These are phyloP conservation scores for Heterohyrax brucei DNA, from an alignment of 2,797 vertebrate species.

Conservation along the genomic window DNA sequence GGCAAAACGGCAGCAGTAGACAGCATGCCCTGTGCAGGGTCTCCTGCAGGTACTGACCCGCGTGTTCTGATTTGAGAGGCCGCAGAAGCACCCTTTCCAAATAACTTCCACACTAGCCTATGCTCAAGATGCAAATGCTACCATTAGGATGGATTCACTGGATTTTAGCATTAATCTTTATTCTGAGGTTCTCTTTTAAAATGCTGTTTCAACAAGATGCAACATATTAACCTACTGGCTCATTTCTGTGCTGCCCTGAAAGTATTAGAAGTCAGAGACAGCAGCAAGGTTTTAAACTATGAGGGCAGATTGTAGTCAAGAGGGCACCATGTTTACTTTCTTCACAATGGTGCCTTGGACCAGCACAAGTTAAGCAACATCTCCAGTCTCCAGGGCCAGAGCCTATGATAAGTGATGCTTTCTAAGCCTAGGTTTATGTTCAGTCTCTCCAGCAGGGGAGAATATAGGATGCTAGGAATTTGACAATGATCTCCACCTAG, in stretches of 20 bases:
- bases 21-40: background rate
- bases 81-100: background rate
- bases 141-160: background rate
- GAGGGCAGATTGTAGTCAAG: background rate
- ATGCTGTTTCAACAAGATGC: background rate
- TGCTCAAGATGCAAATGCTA: background rate
- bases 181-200: constrained; percentile 37
- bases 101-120: background rate
- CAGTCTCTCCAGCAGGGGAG: background rate
- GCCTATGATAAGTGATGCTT: background rate
- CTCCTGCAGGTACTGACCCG: background rate
- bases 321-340: background rate
- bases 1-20: background rate
- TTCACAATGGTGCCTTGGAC: background rate
- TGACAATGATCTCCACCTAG: background rate
- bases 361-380: background rate
- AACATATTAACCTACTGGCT: constrained; percentile 19
- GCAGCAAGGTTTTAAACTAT: background rate
- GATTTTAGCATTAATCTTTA: constrained; percentile 40
- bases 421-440: background rate
- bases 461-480: background rate
- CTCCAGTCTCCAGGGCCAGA: background rate
- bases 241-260: background rate
- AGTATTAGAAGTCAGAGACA: background rate
- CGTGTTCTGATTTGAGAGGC: background rate